A percentile compares a stretch with the other conserved stretches of the same genome.
phyloP scores from a whole-genome alignment of 2,113 vertebrate genomes.

The Donacobius atricapilla region DNA sequence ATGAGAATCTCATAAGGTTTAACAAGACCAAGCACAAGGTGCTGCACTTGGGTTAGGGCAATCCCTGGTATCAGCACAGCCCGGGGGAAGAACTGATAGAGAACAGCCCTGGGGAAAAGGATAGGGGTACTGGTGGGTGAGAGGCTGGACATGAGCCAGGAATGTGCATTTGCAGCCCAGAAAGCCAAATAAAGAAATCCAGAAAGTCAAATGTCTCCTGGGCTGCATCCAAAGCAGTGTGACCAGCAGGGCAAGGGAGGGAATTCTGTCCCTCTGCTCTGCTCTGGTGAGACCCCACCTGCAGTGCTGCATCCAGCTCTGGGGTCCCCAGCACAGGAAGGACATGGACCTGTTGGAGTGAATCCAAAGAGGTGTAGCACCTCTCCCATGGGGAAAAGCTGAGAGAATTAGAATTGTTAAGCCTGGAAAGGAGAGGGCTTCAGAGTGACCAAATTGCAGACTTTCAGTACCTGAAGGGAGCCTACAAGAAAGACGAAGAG shows the following conservation, averaged over 20 bases:
- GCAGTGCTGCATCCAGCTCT: not conserved
- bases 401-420: not conserved
- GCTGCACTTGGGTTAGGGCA: not conserved
- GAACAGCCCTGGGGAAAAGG: not conserved
- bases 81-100: accelerated
- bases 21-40: not conserved
- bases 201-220: not conserved
- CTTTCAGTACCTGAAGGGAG: not conserved
- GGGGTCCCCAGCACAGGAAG: not conserved
- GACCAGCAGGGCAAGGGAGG: accelerated
- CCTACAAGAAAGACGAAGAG: not conserved
- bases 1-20: not conserved
- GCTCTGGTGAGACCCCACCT: not conserved
- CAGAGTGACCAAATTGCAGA: not conserved
- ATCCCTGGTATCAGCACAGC: accelerated
- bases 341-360: accelerated
- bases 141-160: not conserved
- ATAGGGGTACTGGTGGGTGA: not conserved
- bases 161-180: accelerated
- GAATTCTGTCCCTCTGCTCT: not conserved
- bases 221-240: not conserved
- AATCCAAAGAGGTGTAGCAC: not conserved
- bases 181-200: not conserved
- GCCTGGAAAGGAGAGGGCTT: not conserved
- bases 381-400: not conserved